Evolutionary conservation across 2,113 vertebrate genomes (phyloP), one percentile per base, ranked within the genome.

Genomic region (Alethe diademata): DNA sequence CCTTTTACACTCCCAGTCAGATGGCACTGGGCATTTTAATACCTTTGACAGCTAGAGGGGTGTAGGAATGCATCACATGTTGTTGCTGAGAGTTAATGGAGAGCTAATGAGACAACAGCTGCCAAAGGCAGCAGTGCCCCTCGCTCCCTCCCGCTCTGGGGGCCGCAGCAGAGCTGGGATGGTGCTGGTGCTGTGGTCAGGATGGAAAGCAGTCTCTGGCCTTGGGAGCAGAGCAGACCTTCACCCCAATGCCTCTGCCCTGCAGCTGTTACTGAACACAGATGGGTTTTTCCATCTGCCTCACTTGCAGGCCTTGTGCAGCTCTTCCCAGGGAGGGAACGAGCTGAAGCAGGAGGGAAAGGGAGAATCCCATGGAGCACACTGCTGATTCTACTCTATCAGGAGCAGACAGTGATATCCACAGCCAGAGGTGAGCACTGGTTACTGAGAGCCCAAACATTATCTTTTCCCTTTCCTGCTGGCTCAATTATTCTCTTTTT

Each of bases 21-120:
- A 80, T 67, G 62, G 73, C 69, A 38, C 29, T 9, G 8, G 74
- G 18, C 64, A 25, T 38, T 61, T 78, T 28, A 69, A 85, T 65
- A 69, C 50, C 54, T 75, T 69, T 51, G 79, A 64, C 36, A 69
- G 82, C 57, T 19, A 90, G 51, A 71, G 50, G 60, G 73, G 14
- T 58, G 19, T 28, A 67, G 64, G 75, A 75, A 88, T 69, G 45
- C 65, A 40, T 84, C 40, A 58, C 51, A 38, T 58, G 22, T 40
- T 62, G 17, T n/a, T 85, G 45, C 57, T 56, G 69, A 20, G 35
- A 43, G 87, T 78, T 96, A 83, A 95, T 91, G 90, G 90, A 65
- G 72, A 94, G 54, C 78, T 92, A 93, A 97, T 80, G 94, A 83
- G 88, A 65, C 54, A 58, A 48, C 92, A 96, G 94, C 93, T 96